phyloP scores from a whole-genome alignment of 2,888 invertebrate genomes.

The Caenorhabditis zanzibari region DNA sequence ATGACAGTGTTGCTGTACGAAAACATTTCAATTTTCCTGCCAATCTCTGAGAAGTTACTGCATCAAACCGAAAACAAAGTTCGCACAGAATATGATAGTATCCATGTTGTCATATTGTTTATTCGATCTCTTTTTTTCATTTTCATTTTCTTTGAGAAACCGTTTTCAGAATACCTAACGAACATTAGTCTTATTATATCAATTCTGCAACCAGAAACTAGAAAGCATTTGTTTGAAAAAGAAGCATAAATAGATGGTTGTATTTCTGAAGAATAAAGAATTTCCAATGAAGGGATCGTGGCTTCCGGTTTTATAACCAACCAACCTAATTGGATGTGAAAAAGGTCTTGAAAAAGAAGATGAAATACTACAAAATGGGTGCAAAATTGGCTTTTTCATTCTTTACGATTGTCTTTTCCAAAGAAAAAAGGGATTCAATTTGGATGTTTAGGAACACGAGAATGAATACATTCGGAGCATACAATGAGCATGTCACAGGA shows the following conservation, averaged over 20 bases:
- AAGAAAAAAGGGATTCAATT: neutral
- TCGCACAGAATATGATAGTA: constrained; percentile 5
- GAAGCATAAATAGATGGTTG: constrained; percentile 9
- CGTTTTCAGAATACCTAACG: constrained; percentile 24
- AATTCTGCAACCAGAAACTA: neutral
- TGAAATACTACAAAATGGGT: constrained; percentile 20
- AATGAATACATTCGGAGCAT: neutral
- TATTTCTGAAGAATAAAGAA: constrained; percentile 21
- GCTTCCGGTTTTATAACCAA: constrained; percentile 36
- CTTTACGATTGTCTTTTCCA: constrained; percentile 10
- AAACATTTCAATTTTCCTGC: too few relatives aligned
- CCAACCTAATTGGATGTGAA: constrained; percentile 37
- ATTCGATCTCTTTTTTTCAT: neutral
- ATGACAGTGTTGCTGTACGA: constrained; percentile 18
- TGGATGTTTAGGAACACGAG: neutral
- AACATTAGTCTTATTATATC: constrained; percentile 31
- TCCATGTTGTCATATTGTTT: constrained; percentile 24
- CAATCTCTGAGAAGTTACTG: too few relatives aligned
- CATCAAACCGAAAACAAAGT: constrained; percentile 7
- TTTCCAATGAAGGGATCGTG: constrained; percentile 32
- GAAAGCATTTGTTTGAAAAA: constrained; percentile 9
- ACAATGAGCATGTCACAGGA: neutral
- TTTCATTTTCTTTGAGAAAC: neutral
- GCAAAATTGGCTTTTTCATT: constrained; percentile 28
- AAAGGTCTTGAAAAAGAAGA: constrained; percentile 2